A percentile compares a stretch with the other conserved stretches of the same genome.
These are phyloP conservation scores for Sussaba pulchella DNA, from an alignment of 2,888 invertebrate genomes.

Conservation along the genomic window DNA sequence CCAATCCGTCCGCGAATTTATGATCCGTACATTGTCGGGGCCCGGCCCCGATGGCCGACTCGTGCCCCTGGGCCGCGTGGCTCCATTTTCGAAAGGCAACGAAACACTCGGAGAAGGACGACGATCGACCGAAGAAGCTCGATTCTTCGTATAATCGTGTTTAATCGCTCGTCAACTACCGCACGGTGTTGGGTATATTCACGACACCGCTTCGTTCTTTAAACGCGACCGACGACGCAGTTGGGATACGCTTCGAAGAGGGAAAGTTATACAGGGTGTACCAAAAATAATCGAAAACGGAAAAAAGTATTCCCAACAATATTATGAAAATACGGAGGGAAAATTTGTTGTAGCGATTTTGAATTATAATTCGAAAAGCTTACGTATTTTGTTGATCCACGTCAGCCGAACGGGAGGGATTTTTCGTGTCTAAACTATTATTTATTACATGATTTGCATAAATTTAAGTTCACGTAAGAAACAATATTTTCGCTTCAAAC, in stretches of 20 bases:
- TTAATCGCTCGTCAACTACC: slow-evolving; percentile 49
- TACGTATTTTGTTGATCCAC: no score
- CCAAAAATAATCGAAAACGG: background rate
- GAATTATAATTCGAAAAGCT: no score
- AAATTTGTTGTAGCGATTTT: no score
- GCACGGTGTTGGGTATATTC: slow-evolving; percentile 1
- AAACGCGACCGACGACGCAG: background rate
- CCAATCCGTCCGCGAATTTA: slow-evolving; percentile 66
- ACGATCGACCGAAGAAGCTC: slow-evolving; percentile 40
- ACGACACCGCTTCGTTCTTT: background rate
- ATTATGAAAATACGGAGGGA: background rate
- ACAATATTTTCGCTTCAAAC: no score
- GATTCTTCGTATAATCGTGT: slow-evolving; percentile 57
- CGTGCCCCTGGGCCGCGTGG: slow-evolving; percentile 36
- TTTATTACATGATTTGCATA: no score
- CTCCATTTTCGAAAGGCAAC: slow-evolving; percentile 28
- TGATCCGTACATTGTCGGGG: slow-evolving; percentile 61
- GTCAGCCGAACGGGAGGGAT: no score
- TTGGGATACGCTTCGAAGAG: background rate
- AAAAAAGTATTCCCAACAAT: background rate
- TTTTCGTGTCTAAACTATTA: no score
- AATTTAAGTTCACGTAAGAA: no score
- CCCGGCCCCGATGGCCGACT: slow-evolving; percentile 6
- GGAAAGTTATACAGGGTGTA: slow-evolving; percentile 17
- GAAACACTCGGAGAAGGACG: slow-evolving; percentile 37